Evolutionary conservation across 1,140 invertebrate genomes (phyloP), one percentile per base, ranked within the genome.

Genomic region (Bilobella aurantiaca): DNA sequence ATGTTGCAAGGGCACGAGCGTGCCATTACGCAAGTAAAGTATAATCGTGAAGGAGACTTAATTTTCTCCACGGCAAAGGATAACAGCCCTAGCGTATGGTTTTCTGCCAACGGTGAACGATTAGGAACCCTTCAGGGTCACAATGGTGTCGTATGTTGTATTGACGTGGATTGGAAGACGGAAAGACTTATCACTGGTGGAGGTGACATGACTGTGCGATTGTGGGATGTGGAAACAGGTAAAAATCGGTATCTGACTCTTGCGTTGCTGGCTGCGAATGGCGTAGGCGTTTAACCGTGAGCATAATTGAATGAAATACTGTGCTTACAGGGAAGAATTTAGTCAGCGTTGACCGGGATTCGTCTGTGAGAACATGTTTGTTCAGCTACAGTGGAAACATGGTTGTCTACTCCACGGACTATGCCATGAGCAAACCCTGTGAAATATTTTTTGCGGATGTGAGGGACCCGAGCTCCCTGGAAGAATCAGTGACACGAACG

Each of bases 1-100:
- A 89, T 97, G 85, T 83, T 98, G 58, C 94, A 99, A 79, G 97
- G 96, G 74, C 96, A 99, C 79, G 93, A 97, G 77, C 89, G 96
- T 87, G 87, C 96, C 37, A 96, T 99, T 69, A 99, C 96, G 29
- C 90, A 96, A 80, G 96, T 99, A 58, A 96, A 96, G 78, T 98
- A 98, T 77, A 99, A 96, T 76, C 82, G 92, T 60, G 97, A 99
- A 80, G 97, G 97, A 31, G 97, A 99, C 80, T 79, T 99, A 56
- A 80, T 99, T 18, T 99, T 99, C 77, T 93, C 95, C 0, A 86
- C 90, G n/a, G 90, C 93, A 25, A 99, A 99, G 80, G 96, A 98
- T 81, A 85, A 88, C 37, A 86, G 86, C 67, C 95, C 96, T 2
- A 96, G 96, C 82, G 94, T 99, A 5, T 99, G 97, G 97, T 99